Evolutionary conservation across 1,140 invertebrate genomes (phyloP), one percentile per base, ranked within the genome.

Genomic region (Schmidtea mediterranea): DNA sequence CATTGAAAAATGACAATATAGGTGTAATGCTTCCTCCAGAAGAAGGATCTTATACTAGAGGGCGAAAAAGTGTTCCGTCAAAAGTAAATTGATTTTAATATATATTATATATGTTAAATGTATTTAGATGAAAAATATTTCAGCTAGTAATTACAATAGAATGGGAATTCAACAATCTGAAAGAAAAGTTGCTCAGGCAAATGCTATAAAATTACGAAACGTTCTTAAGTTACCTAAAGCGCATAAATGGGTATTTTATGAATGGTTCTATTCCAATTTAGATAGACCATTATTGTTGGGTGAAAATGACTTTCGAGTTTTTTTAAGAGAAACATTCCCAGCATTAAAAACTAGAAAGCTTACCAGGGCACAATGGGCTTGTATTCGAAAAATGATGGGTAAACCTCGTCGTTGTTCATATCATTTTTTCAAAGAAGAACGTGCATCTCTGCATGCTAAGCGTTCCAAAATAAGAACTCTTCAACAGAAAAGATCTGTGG

Each of bases 241-340:
- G 18, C 87, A 95, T 63, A 89, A 87, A 69, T 97, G 86, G 84
- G 84, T 94, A 1, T 92, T 83, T 61, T 92, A 86, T 66, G 90
- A 97, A 63, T 95, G 86, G 77, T 97, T 97, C 69, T 97, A 95
- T 62, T 94, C 86, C 56, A 92, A 90, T 60, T 79, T 95, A 55
- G 87, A 95, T 63, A 82, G 79, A 58, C 77, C 82, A 43, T 68
- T 97, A 9, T 94, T 97, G 67, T 74, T 82, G 54, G 82, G 82
- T 43, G 82, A 92, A 57, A 94, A 94, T 69, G 89, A 95, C 69
- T 95, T 95, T 61, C 78, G 79, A 67, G 78, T 83, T 43, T 90
- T 84, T 60, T 66, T 97, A 15, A 78, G 77, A 61, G 87, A 94
- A 64, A 78, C 80, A 5, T 92, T 94, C 69, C 87, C 90, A 6